Conservation (phyloP, 2,113 vertebrate genomes). For the Oreochromis aureus region DNA sequence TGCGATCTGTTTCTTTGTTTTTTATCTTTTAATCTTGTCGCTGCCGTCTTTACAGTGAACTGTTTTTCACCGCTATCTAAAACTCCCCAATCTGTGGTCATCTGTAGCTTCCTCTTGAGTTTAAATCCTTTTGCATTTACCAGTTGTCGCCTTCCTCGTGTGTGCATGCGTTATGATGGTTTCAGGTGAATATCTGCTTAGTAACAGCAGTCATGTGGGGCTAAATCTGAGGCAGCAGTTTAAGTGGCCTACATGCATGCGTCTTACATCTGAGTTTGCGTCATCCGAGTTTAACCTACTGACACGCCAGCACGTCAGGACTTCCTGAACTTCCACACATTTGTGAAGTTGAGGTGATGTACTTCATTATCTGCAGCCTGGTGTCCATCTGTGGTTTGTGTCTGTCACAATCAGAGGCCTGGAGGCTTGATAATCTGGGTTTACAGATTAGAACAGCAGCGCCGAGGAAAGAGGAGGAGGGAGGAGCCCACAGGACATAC, state of each 20-base stretch:
- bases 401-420: constrained; percentile 15
- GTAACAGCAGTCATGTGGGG: background rate
- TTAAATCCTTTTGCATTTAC: background rate
- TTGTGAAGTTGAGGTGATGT: constrained; percentile 9
- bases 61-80: background rate
- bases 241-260: background rate
- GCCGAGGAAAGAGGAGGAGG: constrained; percentile 35
- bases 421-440: constrained; percentile 80
- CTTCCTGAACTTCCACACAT: constrained; percentile 4
- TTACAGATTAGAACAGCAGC: constrained; percentile 78
- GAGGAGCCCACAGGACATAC: constrained; percentile 15
- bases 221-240: background rate
- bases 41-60: background rate
- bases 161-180: background rate
- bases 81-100: background rate
- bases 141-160: background rate
- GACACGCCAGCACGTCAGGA: background rate
- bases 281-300: background rate
- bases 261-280: background rate
- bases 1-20: background rate
- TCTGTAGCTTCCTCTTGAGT: background rate
- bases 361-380: constrained; percentile 57
- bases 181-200: background rate
- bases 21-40: background rate
- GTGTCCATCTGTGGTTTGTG: constrained; percentile 69